These are phyloP conservation scores for Clepsis dumicolana DNA, from an alignment of 2,888 invertebrate genomes.

Conservation along the genomic window DNA sequence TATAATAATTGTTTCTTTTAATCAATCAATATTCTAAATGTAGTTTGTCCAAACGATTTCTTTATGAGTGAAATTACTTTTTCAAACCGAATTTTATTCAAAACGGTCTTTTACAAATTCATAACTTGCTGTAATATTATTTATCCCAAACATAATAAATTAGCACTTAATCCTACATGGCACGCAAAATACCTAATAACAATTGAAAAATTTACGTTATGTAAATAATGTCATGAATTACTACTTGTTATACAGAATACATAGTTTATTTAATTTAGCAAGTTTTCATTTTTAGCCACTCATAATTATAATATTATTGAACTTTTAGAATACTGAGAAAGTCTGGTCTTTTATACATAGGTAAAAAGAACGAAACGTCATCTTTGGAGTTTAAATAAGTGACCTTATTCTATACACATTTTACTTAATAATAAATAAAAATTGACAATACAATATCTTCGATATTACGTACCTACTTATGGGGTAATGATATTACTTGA, in stretches of 20 bases:
- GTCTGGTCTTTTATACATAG: not conserved
- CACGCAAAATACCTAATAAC: not conserved
- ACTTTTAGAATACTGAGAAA: not conserved
- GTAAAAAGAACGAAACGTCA: not conserved
- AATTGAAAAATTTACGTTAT: not conserved
- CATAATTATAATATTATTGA: no score
- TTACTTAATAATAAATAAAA: constrained; percentile 7
- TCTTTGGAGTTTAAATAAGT: constrained; percentile 31
- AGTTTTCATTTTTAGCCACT: no score
- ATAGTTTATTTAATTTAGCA: not conserved
- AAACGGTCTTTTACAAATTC: not conserved
- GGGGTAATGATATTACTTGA: constrained; percentile 5
- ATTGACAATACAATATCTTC: constrained; percentile 19
- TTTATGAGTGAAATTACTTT: not conserved
- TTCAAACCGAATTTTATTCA: not conserved
- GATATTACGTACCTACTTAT: not conserved
- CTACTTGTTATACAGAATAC: no score
- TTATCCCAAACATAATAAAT: constrained; percentile 3
- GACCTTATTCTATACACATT: not conserved
- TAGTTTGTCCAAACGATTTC: not conserved
- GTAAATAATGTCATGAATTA: not conserved
- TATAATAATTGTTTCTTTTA: not conserved
- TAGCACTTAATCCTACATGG: constrained; percentile 6
- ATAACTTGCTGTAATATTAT: not conserved
- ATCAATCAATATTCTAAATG: not conserved